A percentile compares a stretch with the other conserved stretches of the same genome.
phyloP scores from a whole-genome alignment of 2,888 invertebrate genomes.

The Apocheima hispidaria region DNA sequence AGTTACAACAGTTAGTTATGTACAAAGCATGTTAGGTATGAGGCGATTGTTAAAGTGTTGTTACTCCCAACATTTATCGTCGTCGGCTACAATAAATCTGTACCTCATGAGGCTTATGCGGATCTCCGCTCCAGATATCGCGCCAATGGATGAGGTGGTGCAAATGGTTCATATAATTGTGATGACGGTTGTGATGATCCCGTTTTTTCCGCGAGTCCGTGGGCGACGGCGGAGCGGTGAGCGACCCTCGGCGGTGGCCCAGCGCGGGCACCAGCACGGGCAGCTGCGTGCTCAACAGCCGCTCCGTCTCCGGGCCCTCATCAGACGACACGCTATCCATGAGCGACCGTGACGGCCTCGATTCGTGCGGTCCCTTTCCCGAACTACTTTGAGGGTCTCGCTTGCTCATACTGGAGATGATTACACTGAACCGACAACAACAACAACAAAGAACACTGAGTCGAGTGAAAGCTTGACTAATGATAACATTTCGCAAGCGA shows the following conservation, averaged over 20 bases:
- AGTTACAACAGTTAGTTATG: slow-evolving; percentile 44
- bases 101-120: slow-evolving; percentile 80
- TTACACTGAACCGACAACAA: slow-evolving; percentile 57
- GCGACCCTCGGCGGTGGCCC: slow-evolving; percentile 65
- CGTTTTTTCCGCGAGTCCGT: slow-evolving; percentile 78
- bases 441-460: slow-evolving; percentile 49
- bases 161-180: slow-evolving; percentile 79
- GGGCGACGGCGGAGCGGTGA: slow-evolving; percentile 82
- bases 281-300: slow-evolving; percentile 67
- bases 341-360: slow-evolving; percentile 69
- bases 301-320: slow-evolving; percentile 79
- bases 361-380: slow-evolving; percentile 58
- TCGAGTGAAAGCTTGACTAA: slow-evolving; percentile 50
- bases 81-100: slow-evolving; percentile 35
- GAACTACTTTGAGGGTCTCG: slow-evolving; percentile 66
- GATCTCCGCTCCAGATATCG: slow-evolving; percentile 81
- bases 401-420: slow-evolving; percentile 68
- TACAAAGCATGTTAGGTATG: slow-evolving; percentile 48
- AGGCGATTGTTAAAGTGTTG: slow-evolving; percentile 44
- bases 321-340: slow-evolving; percentile 80
- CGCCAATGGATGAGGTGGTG: slow-evolving; percentile 82
- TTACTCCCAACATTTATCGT: slow-evolving; percentile 30
- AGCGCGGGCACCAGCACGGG: slow-evolving; percentile 65
- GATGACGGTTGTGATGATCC: slow-evolving; percentile 69
- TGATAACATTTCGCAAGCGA: slow-evolving; percentile 68